phyloP scores from a whole-genome alignment of 2,888 invertebrate species.

The Drosophila falleni region DNA sequence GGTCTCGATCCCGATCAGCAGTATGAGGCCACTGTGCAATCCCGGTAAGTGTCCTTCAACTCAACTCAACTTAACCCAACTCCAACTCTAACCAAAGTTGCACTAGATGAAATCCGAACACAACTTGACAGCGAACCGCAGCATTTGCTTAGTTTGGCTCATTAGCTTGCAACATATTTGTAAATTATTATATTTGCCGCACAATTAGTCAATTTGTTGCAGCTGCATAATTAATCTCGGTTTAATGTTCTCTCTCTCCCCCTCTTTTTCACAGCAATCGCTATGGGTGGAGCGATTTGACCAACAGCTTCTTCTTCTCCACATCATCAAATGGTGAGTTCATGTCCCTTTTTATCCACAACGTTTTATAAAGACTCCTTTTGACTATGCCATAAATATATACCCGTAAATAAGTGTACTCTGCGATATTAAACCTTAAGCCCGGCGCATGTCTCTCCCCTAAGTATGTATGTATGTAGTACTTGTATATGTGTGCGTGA shows the following conservation, averaged over 20 bases:
- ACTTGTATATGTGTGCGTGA: conserved; percentile 16
- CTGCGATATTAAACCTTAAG: conserved; percentile 38
- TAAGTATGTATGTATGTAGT: conserved; percentile 6
- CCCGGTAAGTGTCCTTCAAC: conserved; percentile 85
- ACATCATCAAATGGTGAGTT: conserved; percentile 88
- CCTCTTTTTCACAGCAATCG: conserved; percentile 86
- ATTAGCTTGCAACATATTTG: conserved; percentile 50
- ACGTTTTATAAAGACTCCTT: background rate
- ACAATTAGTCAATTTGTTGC: conserved; percentile 49
- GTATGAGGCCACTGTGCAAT: conserved; percentile 89
- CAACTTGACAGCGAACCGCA: conserved; percentile 4
- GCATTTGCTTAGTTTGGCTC: conserved; percentile 24
- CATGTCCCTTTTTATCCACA: background rate
- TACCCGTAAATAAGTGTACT: conserved; percentile 13
- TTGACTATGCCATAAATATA: conserved; percentile 33
- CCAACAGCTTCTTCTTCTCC: conserved; percentile 88
- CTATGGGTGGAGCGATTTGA: conserved; percentile 89
- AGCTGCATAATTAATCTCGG: conserved; percentile 54
- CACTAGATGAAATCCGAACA: conserved; percentile 1
- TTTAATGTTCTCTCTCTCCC: background rate
- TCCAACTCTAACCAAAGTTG: background rate
- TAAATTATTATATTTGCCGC: conserved; percentile 57
- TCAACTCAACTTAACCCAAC: background rate
- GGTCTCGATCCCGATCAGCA: conserved; percentile 88
- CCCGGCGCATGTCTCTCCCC: conserved; percentile 18